Evolutionary conservation across 2,888 invertebrate genomes (phyloP), one percentile per base, ranked within the genome.

Genomic region (Leucoma salicis): DNA sequence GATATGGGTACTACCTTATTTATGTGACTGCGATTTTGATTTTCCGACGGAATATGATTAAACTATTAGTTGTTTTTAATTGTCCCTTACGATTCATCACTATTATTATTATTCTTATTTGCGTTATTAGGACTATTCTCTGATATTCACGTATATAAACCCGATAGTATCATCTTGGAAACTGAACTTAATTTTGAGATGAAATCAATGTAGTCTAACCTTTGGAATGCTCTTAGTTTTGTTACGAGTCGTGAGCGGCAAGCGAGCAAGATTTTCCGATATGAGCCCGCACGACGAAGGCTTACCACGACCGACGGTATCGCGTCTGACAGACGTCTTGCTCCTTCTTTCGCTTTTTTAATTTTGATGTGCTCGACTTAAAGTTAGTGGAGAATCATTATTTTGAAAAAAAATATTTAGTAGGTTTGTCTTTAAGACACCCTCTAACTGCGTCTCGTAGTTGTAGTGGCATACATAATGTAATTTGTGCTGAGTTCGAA

Each of bases 221-320:
- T 63, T 47, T 53, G 46, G 54, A 56, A 50, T 52, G 54, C 52
- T 66, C 53, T 58, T 60, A 48, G 62, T 61, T 56, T 64, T 67
- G 57, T 65, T 63, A 57, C 46, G 50, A 57, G 61, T 69, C 69
- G 67, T 69, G 70, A 57, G 60, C 61, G 53, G 43, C 54, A 49
- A 58, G 55, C 58, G 53, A 63, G 53, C 40, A 59, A 74, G 77
- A 75, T 75, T 70, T 35, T 39, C 48, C 51, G 79, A 78, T 78
- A 76, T 44, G 49, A 42, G 14, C 49, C 42, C 64, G 66, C 63
- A 65, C 63, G 65, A 61, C 52, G 49, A 46, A 49, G 53, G 42
- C 35, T 37, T 42, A 66, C 66, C 73, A 69, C 65, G 63, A 61
- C 63, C 66, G 54, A 50, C 59, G 46, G 58, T 72, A 76, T 74